Percentiles rank a stretch among this genome's conserved stretches.
phyloP scores from a whole-genome alignment of 2,797 vertebrate genomes.

The Clarias laeviceps region DNA sequence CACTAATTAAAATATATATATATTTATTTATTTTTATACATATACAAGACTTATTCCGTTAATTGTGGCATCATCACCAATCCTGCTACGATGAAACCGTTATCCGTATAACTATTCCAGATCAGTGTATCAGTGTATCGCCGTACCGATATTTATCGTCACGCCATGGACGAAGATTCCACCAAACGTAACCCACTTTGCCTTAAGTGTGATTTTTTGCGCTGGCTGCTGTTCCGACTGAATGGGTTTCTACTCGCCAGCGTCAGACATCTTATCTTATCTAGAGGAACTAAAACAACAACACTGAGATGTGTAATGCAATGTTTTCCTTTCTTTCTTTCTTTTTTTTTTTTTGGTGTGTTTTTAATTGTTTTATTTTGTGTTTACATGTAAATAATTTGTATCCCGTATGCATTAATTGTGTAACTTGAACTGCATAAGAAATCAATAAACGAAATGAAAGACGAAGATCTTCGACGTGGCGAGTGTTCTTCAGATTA shows the following conservation, averaged over 20 bases:
- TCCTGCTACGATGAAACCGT: not conserved
- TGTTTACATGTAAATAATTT: constrained; percentile 84
- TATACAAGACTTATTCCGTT: not conserved
- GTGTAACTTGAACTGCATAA: constrained; percentile 60
- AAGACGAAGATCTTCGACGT: constrained; percentile 71
- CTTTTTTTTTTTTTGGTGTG: not conserved
- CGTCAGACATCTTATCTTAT: constrained; percentile 80
- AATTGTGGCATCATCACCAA: not conserved
- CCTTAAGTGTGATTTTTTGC: constrained; percentile 74
- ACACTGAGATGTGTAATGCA: constrained; percentile 79
- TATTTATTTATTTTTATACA: constrained; percentile 27
- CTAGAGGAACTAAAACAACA: constrained; percentile 80
- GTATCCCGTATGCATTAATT: constrained; percentile 80
- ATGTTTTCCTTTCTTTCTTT: constrained; percentile 60
- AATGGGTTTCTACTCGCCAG: constrained; percentile 80
- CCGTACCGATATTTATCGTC: not conserved
- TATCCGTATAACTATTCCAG: not conserved
- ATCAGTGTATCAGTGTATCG: not conserved
- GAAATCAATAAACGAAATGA: constrained; percentile 80
- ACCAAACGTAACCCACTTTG: constrained; percentile 86
- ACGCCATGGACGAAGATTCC: constrained; percentile 73
- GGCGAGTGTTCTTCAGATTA: constrained; percentile 16
- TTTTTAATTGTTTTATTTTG: constrained; percentile 76
- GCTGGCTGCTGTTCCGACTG: constrained; percentile 76
- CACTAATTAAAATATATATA: not conserved